Base-by-base conservation (phyloP, 2,797 vertebrate species). In the Falco berigora region DNA sequence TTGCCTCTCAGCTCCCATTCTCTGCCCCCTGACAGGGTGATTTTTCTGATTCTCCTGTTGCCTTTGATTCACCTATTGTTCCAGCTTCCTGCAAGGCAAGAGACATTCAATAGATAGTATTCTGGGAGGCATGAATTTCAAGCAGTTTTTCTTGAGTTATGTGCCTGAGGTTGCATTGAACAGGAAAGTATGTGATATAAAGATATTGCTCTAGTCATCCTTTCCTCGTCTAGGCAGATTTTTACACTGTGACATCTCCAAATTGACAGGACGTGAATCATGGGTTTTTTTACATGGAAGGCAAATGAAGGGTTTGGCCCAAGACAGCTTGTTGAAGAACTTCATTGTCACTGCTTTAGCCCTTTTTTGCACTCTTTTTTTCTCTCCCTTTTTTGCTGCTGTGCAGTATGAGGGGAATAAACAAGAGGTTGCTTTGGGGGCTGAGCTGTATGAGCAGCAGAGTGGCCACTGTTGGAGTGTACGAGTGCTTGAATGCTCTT, bases 61-160 rank as follows among this genome's bases (percentile, higher is more conserved):
- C 46, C 78, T 96, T 89, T 97, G 96, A 94, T 95, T 97, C 96
- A 71, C 91, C 96, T 89, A 93, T 96, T 96, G 94, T 96, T 96
- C 95, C 89, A 93, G 81, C 78, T 82, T 82, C 89, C 88, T 94
- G 64, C 84, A 67, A 94, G 91, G 96, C 52, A 71, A 36, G 72
- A 90, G 73, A 30, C 15, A 25, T 95, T 86, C 92, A 92, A 80
- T 76, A 87, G 86, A 71, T 5, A 80, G 68, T 52, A 47, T 90
- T 96, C 63, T 59, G 86, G 77, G 90, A 94, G 92, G 82, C 82
- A 86, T 86, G 92, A 85, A 93, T 97, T 96, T 93, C 77, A 81
- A 96, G 91, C 81, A 92, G 81, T 19, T 96, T 87, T 90, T 91
- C 87, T 88, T 88, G 66, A 87, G 91, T 91, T 96, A 50, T 69